phyloP scores from a whole-genome alignment of 2,113 vertebrate genomes.

The Tachysurus fulvidraco region DNA sequence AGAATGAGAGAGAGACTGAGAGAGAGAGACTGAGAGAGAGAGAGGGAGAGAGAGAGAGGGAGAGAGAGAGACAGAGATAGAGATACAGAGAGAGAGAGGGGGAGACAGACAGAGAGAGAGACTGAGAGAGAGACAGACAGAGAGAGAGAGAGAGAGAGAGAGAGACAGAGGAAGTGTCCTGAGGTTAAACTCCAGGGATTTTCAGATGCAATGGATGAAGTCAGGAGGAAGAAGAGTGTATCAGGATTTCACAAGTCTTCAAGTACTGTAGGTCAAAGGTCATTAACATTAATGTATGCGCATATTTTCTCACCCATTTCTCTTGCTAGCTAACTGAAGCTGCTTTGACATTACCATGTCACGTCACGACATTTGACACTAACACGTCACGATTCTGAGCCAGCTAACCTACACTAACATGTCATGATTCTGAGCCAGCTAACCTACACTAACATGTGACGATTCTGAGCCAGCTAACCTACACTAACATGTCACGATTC shows the following conservation, averaged over 20 bases:
- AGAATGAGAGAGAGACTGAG: conserved; percentile 22
- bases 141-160: conserved; percentile 19
- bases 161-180: not conserved
- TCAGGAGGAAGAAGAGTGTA: conserved; percentile 43
- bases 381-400: too few species aligned
- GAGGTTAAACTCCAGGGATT: not conserved
- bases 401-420: too few species aligned
- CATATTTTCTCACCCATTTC: too few species aligned
- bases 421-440: too few species aligned
- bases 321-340: too few species aligned
- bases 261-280: too few species aligned
- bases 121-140: not conserved
- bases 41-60: not conserved
- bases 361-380: too few species aligned
- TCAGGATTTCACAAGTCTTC: conserved; percentile 47
- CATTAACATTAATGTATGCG: too few species aligned
- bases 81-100: conserved; percentile 7
- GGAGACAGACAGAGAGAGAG: conserved; percentile 17
- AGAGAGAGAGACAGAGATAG: conserved; percentile 12
- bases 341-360: too few species aligned
- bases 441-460: too few species aligned
- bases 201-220: conserved; percentile 42
- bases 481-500: too few species aligned
- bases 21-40: conserved; percentile 20
- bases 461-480: too few species aligned